A percentile compares a stretch with the other conserved stretches of the same genome.
phyloP scores from a whole-genome alignment of 2,797 vertebrate species.

The Malacoctenus gilli region DNA sequence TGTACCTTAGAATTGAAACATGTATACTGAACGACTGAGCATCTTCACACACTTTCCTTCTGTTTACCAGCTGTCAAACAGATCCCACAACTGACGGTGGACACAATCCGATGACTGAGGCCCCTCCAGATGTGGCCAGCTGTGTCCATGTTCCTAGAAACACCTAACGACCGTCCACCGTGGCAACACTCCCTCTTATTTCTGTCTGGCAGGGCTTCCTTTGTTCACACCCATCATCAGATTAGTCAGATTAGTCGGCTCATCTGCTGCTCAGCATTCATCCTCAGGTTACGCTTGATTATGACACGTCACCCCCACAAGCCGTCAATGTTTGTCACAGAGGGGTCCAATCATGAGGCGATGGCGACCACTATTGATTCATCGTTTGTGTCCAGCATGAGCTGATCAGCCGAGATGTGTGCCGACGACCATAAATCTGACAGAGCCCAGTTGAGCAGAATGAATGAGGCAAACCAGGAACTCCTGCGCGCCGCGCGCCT shows the following conservation, averaged over 20 bases:
- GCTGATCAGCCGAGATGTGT: too few relatives aligned
- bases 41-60: too few relatives aligned
- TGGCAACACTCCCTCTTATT: not conserved
- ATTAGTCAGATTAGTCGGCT: conserved; percentile 50
- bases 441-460: conserved; percentile 25
- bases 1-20: too few relatives aligned
- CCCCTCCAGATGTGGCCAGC: conserved; percentile 10
- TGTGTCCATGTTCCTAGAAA: not conserved
- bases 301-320: conserved; percentile 66
- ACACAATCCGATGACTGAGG: too few relatives aligned
- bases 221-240: conserved; percentile 26
- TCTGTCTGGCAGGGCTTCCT: not conserved
- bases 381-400: too few relatives aligned
- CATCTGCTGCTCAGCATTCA: conserved; percentile 29
- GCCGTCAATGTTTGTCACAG: too few relatives aligned
- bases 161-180: not conserved
- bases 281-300: conserved; percentile 25
- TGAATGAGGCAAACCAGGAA: conserved; percentile 58
- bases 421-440: not conserved
- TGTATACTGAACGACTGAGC: too few relatives aligned
- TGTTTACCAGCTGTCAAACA: too few relatives aligned
- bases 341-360: too few relatives aligned
- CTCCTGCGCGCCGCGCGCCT: too few relatives aligned
- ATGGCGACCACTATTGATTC: too few relatives aligned
- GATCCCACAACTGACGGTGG: too few relatives aligned